Evolutionary conservation across 2,113 vertebrate species (phyloP).

Genomic region (Elephantulus edwardii): DNA sequence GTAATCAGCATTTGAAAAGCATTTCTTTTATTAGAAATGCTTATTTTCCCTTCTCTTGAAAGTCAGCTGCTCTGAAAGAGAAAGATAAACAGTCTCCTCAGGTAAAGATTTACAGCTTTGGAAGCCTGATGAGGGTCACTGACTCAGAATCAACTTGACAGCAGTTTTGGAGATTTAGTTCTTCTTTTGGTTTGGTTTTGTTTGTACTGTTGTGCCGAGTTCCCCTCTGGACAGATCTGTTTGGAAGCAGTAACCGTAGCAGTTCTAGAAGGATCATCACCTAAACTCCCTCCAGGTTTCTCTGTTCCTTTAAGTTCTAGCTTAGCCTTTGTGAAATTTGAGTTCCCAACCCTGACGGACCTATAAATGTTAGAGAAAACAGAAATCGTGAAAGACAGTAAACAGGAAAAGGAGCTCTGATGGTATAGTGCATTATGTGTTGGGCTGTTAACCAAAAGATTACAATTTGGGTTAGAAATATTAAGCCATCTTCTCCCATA

Average conservation of each 20-base stretch:
- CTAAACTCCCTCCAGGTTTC: rapidly evolving
- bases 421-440: too few species aligned
- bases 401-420: too few species aligned
- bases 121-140: too few species aligned
- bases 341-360: not conserved
- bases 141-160: too few species aligned
- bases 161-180: too few species aligned
- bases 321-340: not conserved
- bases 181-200: too few species aligned
- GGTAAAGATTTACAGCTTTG: too few species aligned
- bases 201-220: not conserved
- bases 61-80: too few species aligned
- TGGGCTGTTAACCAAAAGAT: too few species aligned
- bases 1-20: not conserved
- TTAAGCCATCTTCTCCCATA: too few species aligned
- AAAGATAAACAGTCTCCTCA: too few species aligned
- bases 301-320: not conserved
- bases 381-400: not conserved
- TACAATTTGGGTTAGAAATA: too few species aligned
- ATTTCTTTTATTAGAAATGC: not conserved
- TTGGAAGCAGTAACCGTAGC: rapidly evolving
- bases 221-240: not conserved
- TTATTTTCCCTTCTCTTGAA: not conserved
- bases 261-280: not conserved
- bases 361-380: not conserved